Base-by-base conservation (phyloP, 2,113 vertebrate genomes). In the Sylvia atricapilla region DNA sequence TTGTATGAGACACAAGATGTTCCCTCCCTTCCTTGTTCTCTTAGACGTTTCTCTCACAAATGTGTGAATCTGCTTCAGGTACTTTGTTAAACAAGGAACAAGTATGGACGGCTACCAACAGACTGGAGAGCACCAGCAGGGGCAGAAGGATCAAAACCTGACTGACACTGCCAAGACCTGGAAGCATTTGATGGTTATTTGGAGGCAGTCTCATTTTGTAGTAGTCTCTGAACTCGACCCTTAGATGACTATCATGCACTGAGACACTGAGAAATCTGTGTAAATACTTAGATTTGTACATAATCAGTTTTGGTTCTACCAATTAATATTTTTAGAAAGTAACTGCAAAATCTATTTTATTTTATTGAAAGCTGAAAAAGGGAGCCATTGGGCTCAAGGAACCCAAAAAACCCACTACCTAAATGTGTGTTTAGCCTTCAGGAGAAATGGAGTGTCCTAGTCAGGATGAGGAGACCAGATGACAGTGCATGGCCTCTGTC, bases 61-160 rank as follows among this genome's bases (percentile, higher is more conserved):
- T 60, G 21, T 35, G 9, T 68, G 35, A 83, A 25, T 87, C 47
- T 91, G 41, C 53, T 79, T 75, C 9, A 7, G 35, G 39, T 82
- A 60, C 43, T 84, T 75, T 8, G 18, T 70, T 84, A 59, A 89
- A 63, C 25, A 46, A 44, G 59, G 35, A 72, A 23, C 68, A 50
- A 78, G 72, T 83, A 41, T 31, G 53, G 31, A 60, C 0, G 1
- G 23, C 7, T 72, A 13, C 8, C 11, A 28, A 37, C 0, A 0
- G 28, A 20, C n/a, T 66, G 46, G 17, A 24, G 77, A 56, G 46
- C 44, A 66, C 37, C 64, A 77, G 31, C 60, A 81, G 66, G 52
- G 67, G 30, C 31, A 59, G 50, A 33, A 70, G 39, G 35, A 74
- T 56, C 55, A 62, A 86, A 69, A 55, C 50, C 37, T 64, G 60